A percentile compares a stretch with the other conserved stretches of the same genome.
Evolutionary conservation across 2,797 vertebrate species (phyloP).

Genomic region (Limosa lapponica): DNA sequence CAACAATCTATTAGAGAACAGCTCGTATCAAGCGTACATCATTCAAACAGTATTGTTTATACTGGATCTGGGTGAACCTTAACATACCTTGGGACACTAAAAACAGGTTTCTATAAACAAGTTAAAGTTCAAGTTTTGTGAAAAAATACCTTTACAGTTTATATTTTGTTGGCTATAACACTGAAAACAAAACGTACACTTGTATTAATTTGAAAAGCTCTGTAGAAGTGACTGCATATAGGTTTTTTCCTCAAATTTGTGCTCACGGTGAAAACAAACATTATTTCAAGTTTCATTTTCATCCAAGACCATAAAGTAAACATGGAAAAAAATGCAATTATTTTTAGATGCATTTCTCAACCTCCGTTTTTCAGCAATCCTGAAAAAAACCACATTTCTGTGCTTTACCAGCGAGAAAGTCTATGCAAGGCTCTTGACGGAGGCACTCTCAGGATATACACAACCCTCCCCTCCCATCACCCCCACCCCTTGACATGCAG

Average conservation of each 20-base stretch:
- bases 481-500: background rate
- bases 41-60: conserved; percentile 50
- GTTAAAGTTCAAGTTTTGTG: conserved; percentile 64
- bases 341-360: conserved; percentile 47
- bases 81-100: conserved; percentile 52
- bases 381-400: background rate
- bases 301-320: conserved; percentile 46
- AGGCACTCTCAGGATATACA: background rate
- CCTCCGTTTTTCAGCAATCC: conserved; percentile 47
- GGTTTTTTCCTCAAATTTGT: conserved; percentile 40
- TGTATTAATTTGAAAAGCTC: conserved; percentile 48
- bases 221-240: background rate
- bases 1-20: conserved; percentile 56
- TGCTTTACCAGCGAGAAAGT: conserved; percentile 18
- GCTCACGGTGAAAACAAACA: conserved; percentile 57
- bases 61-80: conserved; percentile 42
- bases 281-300: conserved; percentile 46
- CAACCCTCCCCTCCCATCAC: background rate
- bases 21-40: conserved; percentile 44
- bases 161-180: conserved; percentile 47
- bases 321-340: conserved; percentile 21
- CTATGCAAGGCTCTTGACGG: background rate
- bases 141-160: conserved; percentile 64
- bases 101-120: conserved; percentile 56
- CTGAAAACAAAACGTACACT: conserved; percentile 62